Evolutionary conservation across 1,140 invertebrate species (phyloP), one percentile per base, ranked within the genome.

Genomic region (Oreohelix idahoensis): DNA sequence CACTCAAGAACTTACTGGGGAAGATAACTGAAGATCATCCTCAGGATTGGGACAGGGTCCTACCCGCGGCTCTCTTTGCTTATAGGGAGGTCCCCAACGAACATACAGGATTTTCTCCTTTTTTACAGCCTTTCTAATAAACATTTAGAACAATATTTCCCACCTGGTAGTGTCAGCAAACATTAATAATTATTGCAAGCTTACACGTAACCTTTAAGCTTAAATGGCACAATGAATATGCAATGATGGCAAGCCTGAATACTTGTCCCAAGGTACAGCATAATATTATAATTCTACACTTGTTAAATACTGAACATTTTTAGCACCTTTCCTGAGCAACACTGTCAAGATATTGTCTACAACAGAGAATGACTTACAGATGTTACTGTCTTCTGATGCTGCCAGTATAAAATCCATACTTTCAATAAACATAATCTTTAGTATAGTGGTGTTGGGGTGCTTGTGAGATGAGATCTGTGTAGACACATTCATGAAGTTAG

Each of bases 341-440:
- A 69, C 26, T 29, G 63, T 69, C 8, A 69, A 69, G 32, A n/a
- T n/a, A n/a, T n/a, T n/a, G n/a, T n/a, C 32, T 49, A 74, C 53
- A 71, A n/a, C 53, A 35, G 66, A 45, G 32, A 32, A 35, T 29
- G 15, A 83, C 82, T 38, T 70, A 92, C 91, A 93, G 38, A 93
- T 90, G 79, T 91, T 92, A 32, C 88, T 88, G 81, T 93, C 92
- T 83, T 93, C 92, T 71, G 90, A 92, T 26, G 90, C 92, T n/a
- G 90, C 90, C 63, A 93, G 77, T n/a, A 93, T 89, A 70, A 87
- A 88, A 84, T 93, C 92, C 66, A 92, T 81, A 81, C 88, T 89
- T 84, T 93, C 92, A 36, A 92, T 88, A 89, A 92, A 93, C 35
- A 92, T 38, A 39, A 91, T 87, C 81, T 89, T 89, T 69, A 92